Conservation (phyloP, 2,888 invertebrate species). For the Girardia tigrina region DNA sequence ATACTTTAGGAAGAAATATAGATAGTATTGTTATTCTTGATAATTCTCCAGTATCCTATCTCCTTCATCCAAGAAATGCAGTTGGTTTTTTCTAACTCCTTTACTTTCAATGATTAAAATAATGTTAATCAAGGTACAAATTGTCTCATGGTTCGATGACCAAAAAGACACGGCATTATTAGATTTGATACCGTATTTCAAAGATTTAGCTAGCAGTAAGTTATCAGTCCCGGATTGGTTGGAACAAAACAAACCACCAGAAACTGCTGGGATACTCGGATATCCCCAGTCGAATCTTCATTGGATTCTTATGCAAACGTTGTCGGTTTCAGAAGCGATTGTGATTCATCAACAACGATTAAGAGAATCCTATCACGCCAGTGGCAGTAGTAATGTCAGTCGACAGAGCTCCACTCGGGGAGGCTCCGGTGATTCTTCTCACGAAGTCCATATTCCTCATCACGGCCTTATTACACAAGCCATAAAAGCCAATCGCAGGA, state of each 20-base stretch:
- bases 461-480: conserved; percentile 5
- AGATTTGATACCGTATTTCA: conserved; percentile 92
- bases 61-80: conserved; percentile 99
- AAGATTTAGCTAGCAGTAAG: conserved; percentile 64
- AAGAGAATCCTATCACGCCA: not conserved
- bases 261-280: not conserved
- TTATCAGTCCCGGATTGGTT: not conserved
- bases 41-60: conserved; percentile 97
- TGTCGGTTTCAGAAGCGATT: conserved; percentile 1
- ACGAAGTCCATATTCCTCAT: conserved; percentile 13
- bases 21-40: conserved; percentile 93
- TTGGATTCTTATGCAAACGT: conserved; percentile 6
- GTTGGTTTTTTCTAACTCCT: too few relatives aligned
- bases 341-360: conserved; percentile 1
- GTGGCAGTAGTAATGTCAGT: conserved; percentile 17
- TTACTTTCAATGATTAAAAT: not conserved
- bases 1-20: conserved; percentile 85
- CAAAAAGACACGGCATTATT: conserved; percentile 87
- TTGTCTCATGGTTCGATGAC: conserved; percentile 99
- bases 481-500: conserved; percentile 8
- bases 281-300: not conserved
- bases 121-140: conserved; percentile 61
- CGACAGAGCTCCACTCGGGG: not conserved
- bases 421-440: conserved; percentile 9
- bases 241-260: conserved; percentile 3